These are phyloP conservation scores for Dermolepida albohirtum DNA, from an alignment of 2,888 invertebrate genomes.

Conservation along the genomic window DNA sequence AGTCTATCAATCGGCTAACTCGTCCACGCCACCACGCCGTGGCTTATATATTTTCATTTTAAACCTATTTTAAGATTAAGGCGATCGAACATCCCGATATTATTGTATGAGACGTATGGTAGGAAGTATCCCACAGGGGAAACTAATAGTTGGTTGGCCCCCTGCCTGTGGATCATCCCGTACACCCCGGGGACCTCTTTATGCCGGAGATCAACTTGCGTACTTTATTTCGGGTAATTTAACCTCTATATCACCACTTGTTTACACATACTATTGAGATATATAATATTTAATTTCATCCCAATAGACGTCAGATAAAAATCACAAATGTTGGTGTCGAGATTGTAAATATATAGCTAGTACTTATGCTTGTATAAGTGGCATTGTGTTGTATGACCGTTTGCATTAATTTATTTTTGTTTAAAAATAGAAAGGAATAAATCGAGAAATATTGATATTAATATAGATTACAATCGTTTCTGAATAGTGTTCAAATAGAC, in stretches of 20 bases:
- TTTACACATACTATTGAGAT: slow-evolving; percentile 45
- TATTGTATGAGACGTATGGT: slow-evolving; percentile 42
- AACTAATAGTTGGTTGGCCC: slow-evolving; percentile 54
- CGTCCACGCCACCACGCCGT: slow-evolving; percentile 8
- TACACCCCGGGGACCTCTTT: slow-evolving; percentile 55
- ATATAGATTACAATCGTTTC: too few relatives aligned
- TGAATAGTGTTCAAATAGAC: too few relatives aligned
- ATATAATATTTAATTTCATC: too few relatives aligned
- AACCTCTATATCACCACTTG: slow-evolving; percentile 49
- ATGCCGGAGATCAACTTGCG: slow-evolving; percentile 54
- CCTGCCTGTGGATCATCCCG: slow-evolving; percentile 45
- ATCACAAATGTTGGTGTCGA: too few relatives aligned
- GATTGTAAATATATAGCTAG: too few relatives aligned
- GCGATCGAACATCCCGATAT: slow-evolving; percentile 34
- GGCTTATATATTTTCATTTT: slow-evolving; percentile 36
- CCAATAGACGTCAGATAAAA: too few relatives aligned
- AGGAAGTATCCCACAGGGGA: slow-evolving; percentile 52
- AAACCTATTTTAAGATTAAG: slow-evolving; percentile 42
- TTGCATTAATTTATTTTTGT: too few relatives aligned
- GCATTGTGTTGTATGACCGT: too few relatives aligned
- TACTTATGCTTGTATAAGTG: too few relatives aligned
- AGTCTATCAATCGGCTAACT: slow-evolving; percentile 29
- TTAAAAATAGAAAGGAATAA: too few relatives aligned
- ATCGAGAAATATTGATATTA: too few relatives aligned
- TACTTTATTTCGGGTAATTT: slow-evolving; percentile 59